A percentile compares a stretch with the other conserved stretches of the same genome.
Evolutionary conservation across 2,113 vertebrate genomes (phyloP).

Genomic region (Phyllopteryx taeniolatus): DNA sequence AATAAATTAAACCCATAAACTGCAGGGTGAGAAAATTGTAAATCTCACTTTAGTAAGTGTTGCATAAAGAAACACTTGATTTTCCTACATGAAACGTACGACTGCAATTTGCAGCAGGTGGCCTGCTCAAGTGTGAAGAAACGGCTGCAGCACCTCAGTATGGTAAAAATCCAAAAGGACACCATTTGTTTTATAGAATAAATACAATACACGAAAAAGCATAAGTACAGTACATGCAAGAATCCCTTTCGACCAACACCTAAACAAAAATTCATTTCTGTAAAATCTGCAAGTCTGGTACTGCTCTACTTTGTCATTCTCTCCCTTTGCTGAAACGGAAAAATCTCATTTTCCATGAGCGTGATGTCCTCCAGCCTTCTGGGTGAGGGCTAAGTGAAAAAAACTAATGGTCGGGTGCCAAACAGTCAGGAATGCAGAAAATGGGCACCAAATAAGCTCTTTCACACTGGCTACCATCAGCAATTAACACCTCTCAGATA

Average conservation of each 20-base stretch:
- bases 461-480: slow-evolving; percentile 18
- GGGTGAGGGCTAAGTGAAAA: slow-evolving; percentile 30
- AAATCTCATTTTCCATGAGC: slow-evolving; percentile 18
- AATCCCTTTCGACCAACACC: not conserved
- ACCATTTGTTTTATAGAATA: too few relatives aligned
- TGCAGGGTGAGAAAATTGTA: too few relatives aligned
- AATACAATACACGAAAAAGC: too few relatives aligned
- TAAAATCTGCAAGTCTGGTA: not conserved
- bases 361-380: slow-evolving; percentile 25
- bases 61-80: too few relatives aligned
- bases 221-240: not conserved
- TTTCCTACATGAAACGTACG: too few relatives aligned
- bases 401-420: slow-evolving; percentile 39
- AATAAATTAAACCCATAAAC: too few relatives aligned
- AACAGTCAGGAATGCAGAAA: slow-evolving; percentile 48
- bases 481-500: slow-evolving; percentile 33
- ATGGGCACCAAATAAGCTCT: slow-evolving; percentile 7
- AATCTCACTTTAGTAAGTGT: too few relatives aligned
- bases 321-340: slow-evolving; percentile 21
- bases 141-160: too few relatives aligned
- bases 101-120: too few relatives aligned
- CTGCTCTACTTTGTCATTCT: slow-evolving; percentile 34
- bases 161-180: too few relatives aligned
- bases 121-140: too few relatives aligned
- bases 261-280: not conserved